Evolutionary conservation across 2,797 vertebrate species (phyloP).

Genomic region (Knipowitschia caucasica): DNA sequence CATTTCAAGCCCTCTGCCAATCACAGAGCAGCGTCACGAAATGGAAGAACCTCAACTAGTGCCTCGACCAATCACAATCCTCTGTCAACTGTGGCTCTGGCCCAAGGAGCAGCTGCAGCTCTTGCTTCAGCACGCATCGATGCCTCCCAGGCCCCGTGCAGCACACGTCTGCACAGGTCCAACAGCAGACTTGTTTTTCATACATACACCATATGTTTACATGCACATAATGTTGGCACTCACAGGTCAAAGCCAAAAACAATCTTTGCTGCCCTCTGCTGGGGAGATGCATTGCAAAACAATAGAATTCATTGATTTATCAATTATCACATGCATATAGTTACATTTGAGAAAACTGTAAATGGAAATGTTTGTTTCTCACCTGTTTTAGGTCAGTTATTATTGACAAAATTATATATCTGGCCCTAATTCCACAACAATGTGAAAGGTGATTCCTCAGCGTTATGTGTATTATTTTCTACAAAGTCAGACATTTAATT

Average conservation of each 20-base stretch:
- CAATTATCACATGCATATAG: no score
- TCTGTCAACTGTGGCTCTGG: slow-evolving; percentile 85
- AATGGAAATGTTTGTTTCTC: no score
- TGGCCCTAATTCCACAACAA: no score
- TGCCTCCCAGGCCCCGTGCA: slow-evolving; percentile 77
- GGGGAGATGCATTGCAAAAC: slow-evolving; percentile 36
- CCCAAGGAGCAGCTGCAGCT: slow-evolving; percentile 84
- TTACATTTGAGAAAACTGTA: no score
- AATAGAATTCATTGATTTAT: no score
- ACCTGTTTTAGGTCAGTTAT: no score
- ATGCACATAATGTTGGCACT: neutral
- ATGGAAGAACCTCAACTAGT: slow-evolving; percentile 53
- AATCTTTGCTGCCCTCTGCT: slow-evolving; percentile 50
- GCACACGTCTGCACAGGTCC: slow-evolving; percentile 77
- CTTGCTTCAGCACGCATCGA: slow-evolving; percentile 86
- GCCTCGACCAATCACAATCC: slow-evolving; percentile 74
- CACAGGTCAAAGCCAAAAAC: neutral
- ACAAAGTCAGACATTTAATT: no score
- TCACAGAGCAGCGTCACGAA: slow-evolving; percentile 59
- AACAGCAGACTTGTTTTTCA: neutral
- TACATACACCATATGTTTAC: neutral
- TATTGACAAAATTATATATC: no score
- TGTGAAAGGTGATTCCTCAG: neutral
- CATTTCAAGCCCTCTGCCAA: slow-evolving; percentile 90
- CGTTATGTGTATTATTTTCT: no score